phyloP scores from a whole-genome alignment of 2,888 invertebrate species.

The Brachyopa scutellaris region DNA sequence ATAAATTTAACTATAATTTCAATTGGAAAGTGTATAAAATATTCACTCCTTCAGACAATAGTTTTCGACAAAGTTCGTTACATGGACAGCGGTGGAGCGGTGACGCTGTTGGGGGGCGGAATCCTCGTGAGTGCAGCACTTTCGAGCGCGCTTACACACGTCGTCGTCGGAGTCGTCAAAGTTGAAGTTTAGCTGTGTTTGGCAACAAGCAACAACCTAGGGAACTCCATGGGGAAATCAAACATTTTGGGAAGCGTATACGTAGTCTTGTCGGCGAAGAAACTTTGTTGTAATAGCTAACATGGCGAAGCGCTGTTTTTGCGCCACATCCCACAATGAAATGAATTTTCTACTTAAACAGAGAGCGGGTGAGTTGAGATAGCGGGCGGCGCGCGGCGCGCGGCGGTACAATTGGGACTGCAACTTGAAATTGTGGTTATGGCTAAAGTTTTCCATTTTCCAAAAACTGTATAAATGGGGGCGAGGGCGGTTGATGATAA shows the following conservation, averaged over 20 bases:
- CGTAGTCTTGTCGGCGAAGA: conserved; percentile 64
- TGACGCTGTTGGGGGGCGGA: too few relatives aligned
- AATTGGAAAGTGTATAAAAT: conserved; percentile 65
- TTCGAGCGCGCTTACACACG: conserved; percentile 44
- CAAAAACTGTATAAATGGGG: conserved; percentile 11
- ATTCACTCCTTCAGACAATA: conserved; percentile 58
- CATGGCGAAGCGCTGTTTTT: too few relatives aligned
- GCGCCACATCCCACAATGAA: conserved; percentile 46
- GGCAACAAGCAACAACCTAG: conserved; percentile 54
- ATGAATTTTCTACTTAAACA: conserved; percentile 59
- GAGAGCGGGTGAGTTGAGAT: conserved; percentile 1
- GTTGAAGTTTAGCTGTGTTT: conserved; percentile 65
- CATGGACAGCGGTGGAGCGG: conserved; percentile 10
- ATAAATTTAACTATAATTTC: conserved; percentile 60
- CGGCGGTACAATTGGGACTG: conserved; percentile 54
- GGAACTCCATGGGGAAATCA: conserved; percentile 63
- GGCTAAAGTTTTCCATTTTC: conserved; percentile 52
- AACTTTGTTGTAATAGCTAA: too few relatives aligned
- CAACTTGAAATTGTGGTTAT: conserved; percentile 56
- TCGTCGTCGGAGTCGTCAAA: conserved; percentile 60
- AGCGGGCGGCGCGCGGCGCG: too few relatives aligned
- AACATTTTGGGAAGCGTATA: conserved; percentile 69
- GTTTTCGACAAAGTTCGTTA: conserved; percentile 24
- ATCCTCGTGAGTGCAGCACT: conserved; percentile 62
- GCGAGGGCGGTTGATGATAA: conserved; percentile 10